Evolutionary conservation across 2,797 vertebrate genomes (phyloP).

Genomic region (Bradypodion ventrale): DNA sequence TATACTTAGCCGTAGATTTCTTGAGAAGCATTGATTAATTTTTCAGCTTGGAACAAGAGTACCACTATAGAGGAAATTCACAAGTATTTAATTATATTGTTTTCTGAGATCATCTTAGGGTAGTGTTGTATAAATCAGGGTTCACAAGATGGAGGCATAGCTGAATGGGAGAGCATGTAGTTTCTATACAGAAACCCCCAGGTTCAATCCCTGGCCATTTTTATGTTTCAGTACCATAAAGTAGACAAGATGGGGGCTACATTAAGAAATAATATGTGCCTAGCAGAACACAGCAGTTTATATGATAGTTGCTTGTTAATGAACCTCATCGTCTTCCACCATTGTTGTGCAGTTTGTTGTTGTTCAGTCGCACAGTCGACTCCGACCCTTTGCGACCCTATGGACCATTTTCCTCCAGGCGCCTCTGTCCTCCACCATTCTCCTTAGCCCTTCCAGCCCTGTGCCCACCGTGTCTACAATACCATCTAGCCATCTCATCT

Average conservation of each 20-base stretch:
- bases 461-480: no score
- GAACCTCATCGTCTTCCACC: background rate
- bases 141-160: background rate
- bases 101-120: background rate
- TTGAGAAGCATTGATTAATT: constrained; percentile 8
- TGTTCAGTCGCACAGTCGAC: no score
- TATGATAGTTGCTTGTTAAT: background rate
- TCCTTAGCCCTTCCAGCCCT: no score
- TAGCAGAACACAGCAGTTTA: background rate
- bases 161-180: background rate
- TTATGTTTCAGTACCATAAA: background rate
- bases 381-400: no score
- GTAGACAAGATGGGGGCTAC: background rate
- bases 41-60: background rate
- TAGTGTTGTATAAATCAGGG: background rate
- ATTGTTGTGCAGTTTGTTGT: background rate
- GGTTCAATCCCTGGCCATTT: background rate
- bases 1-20: background rate
- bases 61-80: background rate
- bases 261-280: background rate
- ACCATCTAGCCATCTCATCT: no score
- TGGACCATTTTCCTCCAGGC: no score
- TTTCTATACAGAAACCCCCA: background rate
- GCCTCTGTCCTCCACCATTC: no score
- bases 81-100: background rate